phyloP scores from a whole-genome alignment of 2,797 vertebrate genomes.

The Eulemur coronatus region DNA sequence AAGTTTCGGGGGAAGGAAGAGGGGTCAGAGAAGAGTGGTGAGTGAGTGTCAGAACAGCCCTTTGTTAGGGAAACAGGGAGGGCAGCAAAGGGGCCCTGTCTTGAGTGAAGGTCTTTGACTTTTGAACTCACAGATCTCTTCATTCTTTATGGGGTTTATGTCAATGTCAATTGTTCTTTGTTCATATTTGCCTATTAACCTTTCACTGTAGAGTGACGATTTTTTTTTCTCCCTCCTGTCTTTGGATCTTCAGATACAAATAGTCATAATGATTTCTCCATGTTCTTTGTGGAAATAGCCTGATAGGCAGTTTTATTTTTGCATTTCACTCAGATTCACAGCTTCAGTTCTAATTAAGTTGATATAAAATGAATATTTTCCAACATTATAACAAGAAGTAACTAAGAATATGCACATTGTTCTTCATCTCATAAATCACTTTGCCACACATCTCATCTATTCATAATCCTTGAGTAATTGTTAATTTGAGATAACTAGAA shows the following conservation, averaged over 20 bases:
- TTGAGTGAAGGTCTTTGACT: constrained; percentile 30
- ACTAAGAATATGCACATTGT: neutral
- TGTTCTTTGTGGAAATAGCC: neutral
- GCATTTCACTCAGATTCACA: neutral
- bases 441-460: neutral
- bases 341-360: neutral
- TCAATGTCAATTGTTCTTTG: constrained; percentile 26
- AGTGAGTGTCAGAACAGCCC: neutral
- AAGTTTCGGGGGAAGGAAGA: neutral
- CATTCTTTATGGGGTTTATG: neutral
- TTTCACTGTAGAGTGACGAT: neutral
- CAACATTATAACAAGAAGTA: neutral
- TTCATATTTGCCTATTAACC: constrained; percentile 10
- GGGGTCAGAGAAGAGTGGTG: neutral
- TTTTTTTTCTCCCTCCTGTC: neutral
- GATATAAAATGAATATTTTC: neutral
- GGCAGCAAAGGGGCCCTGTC: neutral
- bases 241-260: constrained; percentile 36
- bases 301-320: neutral
- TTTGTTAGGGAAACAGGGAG: neutral
- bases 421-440: neutral
- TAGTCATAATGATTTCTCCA: constrained; percentile 13
- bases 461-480: neutral
- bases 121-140: neutral
- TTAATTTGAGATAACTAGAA: constrained; percentile 21